Evolutionary conservation across 2,113 vertebrate genomes (phyloP).

Genomic region (Aptenodytes patagonicus): DNA sequence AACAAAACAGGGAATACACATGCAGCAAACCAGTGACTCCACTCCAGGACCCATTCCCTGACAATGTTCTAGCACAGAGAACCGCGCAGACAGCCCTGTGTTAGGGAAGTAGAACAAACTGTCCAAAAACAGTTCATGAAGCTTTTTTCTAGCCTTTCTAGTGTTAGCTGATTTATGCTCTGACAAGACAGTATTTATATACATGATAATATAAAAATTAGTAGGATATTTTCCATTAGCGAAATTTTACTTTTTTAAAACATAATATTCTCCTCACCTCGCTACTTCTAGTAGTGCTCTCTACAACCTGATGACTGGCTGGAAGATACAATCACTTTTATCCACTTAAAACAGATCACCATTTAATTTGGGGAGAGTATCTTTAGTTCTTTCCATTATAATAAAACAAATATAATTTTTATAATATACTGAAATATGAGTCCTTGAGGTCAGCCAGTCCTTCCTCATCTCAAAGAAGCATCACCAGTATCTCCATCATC

Average conservation of each 20-base stretch:
- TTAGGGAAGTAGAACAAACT: background rate
- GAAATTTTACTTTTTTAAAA: background rate
- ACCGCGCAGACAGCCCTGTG: rapidly evolving
- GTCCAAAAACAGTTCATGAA: background rate
- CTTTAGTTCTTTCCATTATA: background rate
- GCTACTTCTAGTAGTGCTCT: background rate
- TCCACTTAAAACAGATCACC: background rate
- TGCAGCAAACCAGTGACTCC: background rate
- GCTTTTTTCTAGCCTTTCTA: background rate
- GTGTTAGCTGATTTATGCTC: background rate
- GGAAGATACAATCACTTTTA: background rate
- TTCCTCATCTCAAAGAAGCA: background rate
- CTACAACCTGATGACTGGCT: background rate
- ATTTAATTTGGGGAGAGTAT: background rate
- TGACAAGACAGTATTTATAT: background rate
- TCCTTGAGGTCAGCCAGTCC: background rate
- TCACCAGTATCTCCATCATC: background rate
- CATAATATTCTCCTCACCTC: background rate
- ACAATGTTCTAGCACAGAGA: background rate
- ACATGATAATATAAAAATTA: background rate
- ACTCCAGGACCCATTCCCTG: background rate
- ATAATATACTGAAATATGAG: background rate
- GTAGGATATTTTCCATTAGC: background rate
- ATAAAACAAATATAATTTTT: background rate
- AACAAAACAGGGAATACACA: background rate